Conservation (phyloP, 2,888 invertebrate genomes). For the Pilophorus perplexus region DNA sequence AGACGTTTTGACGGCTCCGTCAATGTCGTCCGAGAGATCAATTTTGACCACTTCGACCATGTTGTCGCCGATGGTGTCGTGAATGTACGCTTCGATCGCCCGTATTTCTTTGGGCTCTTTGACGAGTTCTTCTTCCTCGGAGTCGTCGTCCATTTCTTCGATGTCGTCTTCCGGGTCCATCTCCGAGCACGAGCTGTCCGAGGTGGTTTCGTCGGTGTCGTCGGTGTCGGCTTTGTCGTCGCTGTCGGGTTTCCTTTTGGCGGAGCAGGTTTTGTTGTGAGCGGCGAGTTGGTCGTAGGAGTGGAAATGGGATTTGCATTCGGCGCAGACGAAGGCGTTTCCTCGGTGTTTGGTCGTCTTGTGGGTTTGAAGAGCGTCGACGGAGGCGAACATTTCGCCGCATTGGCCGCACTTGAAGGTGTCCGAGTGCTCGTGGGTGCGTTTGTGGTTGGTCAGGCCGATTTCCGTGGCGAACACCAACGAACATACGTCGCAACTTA, state of each 20-base stretch:
- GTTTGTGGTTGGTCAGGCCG: conserved; percentile 44
- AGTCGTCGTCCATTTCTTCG: conserved; percentile 13
- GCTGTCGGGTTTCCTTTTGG: conserved; percentile 35
- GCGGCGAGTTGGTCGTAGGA: conserved; percentile 40
- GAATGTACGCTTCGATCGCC: conserved; percentile 41
- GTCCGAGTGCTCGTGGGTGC: conserved; percentile 44
- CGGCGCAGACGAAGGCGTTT: conserved; percentile 45
- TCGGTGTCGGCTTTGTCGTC: conserved; percentile 38
- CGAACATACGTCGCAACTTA: conserved; percentile 44
- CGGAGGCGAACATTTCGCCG: conserved; percentile 44
- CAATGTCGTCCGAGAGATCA: conserved; percentile 42
- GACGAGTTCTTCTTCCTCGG: conserved; percentile 4
- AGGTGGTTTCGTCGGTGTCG: neutral
- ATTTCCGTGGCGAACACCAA: conserved; percentile 46
- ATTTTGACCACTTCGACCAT: conserved; percentile 45
- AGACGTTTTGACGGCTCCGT: conserved; percentile 26
- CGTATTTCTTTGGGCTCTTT: conserved; percentile 31
- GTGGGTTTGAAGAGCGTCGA: conserved; percentile 38
- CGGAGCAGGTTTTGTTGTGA: conserved; percentile 44
- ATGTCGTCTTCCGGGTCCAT: conserved; percentile 41
- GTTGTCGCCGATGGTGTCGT: conserved; percentile 29
- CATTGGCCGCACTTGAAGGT: conserved; percentile 46
- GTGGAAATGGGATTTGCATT: conserved; percentile 45
- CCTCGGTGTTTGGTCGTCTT: conserved; percentile 41
- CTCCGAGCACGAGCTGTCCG: conserved; percentile 12